phyloP scores from a whole-genome alignment of 2,888 invertebrate genomes.

The Trachelus stipa region DNA sequence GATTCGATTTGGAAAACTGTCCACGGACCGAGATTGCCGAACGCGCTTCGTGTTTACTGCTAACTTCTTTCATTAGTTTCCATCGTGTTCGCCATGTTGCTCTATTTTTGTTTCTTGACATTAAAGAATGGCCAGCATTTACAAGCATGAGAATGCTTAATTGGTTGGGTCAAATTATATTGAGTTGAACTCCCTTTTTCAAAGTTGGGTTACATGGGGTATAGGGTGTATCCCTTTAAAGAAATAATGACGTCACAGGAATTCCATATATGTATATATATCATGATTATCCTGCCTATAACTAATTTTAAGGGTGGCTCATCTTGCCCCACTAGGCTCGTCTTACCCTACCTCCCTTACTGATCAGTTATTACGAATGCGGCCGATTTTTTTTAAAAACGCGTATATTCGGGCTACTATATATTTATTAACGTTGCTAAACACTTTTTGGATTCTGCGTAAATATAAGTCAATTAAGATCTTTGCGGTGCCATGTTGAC shows the following conservation, averaged over 20 bases:
- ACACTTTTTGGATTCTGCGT: background rate
- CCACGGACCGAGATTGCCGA: constrained; percentile 2
- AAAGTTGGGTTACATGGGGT: background rate
- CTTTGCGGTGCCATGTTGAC: background rate
- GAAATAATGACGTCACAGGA: background rate
- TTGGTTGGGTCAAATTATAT: background rate
- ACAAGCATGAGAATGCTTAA: background rate
- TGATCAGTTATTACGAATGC: background rate
- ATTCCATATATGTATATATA: background rate
- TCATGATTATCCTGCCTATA: background rate
- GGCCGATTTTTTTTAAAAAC: background rate
- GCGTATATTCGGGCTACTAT: background rate
- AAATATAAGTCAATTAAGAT: background rate
- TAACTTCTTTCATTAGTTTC: constrained; percentile 6
- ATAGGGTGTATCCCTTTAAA: too few species aligned
- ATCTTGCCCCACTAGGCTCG: too few species aligned
- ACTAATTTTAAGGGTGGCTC: background rate
- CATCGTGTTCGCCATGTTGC: background rate
- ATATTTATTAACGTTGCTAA: background rate
- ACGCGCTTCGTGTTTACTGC: background rate
- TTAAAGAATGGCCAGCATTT: background rate
- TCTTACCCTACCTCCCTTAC: too few species aligned
- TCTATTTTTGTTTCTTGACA: background rate
- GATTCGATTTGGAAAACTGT: constrained; percentile 11
- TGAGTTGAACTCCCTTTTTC: background rate